phyloP scores from a whole-genome alignment of 2,888 invertebrate genomes.

The Morpho deidamia region DNA sequence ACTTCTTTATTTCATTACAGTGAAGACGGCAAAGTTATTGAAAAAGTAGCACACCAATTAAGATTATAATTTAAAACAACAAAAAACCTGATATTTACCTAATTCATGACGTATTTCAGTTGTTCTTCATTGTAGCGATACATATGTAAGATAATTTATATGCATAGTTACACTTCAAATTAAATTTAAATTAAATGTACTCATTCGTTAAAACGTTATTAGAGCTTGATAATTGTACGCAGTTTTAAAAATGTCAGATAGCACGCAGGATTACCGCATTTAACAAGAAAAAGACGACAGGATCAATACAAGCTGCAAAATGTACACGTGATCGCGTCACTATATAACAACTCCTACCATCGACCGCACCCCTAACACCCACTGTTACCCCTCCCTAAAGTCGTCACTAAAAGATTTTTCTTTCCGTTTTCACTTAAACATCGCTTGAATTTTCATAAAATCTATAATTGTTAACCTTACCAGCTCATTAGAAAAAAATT shows the following conservation, averaged over 20 bases:
- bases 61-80: not conserved
- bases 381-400: constrained; percentile 53
- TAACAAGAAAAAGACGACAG: constrained; percentile 63
- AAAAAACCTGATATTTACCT: not conserved
- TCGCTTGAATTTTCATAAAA: too few relatives aligned
- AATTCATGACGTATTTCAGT: not conserved
- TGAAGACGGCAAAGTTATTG: not conserved
- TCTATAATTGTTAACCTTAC: too few relatives aligned
- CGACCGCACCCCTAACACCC: constrained; percentile 65
- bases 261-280: constrained; percentile 34
- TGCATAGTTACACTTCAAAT: not conserved
- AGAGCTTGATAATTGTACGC: not conserved
- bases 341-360: constrained; percentile 71
- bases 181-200: not conserved
- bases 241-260: not conserved
- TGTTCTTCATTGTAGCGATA: not conserved
- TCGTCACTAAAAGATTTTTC: constrained; percentile 65
- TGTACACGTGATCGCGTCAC: constrained; percentile 77
- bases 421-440: constrained; percentile 39
- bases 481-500: too few relatives aligned
- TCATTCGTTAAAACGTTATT: not conserved
- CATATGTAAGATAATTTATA: not conserved
- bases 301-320: constrained; percentile 77
- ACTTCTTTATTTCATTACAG: not conserved
- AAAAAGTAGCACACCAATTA: not conserved